A percentile compares a stretch with the other conserved stretches of the same genome.
Evolutionary conservation across 2,113 vertebrate species (phyloP).

Genomic region (Cervus canadensis): DNA sequence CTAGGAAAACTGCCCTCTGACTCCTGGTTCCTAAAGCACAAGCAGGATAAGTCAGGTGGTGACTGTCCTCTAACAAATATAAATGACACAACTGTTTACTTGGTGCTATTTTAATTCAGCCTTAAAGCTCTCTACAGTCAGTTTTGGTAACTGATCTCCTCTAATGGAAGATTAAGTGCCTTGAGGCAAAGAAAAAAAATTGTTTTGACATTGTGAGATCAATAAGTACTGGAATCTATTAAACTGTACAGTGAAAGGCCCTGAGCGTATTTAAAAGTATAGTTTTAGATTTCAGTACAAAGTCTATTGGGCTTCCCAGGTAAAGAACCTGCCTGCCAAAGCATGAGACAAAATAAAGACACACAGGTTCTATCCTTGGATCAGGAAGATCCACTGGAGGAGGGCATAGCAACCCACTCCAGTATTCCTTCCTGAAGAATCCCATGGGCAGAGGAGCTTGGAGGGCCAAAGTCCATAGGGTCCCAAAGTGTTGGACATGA

Average conservation of each 20-base stretch:
- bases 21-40: conserved; percentile 6
- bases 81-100: conserved; percentile 51
- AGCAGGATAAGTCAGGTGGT: not conserved
- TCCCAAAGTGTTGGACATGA: not conserved
- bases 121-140: conserved; percentile 26
- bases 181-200: not conserved
- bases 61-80: conserved; percentile 10
- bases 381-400: not conserved
- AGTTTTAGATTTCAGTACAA: conserved; percentile 25
- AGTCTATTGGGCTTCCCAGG: not conserved
- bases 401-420: not conserved
- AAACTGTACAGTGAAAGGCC: not conserved
- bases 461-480: not conserved
- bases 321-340: not conserved
- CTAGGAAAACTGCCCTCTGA: conserved; percentile 47
- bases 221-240: conserved; percentile 36
- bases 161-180: conserved; percentile 37
- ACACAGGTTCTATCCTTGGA: too few relatives aligned
- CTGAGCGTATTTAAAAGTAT: not conserved
- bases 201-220: conserved; percentile 21
- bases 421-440: not conserved
- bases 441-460: not conserved
- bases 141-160: not conserved
- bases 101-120: conserved; percentile 41
- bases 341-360: not conserved